Evolutionary conservation across 2,797 vertebrate species (phyloP).

Genomic region (Okamejei kenojei): DNA sequence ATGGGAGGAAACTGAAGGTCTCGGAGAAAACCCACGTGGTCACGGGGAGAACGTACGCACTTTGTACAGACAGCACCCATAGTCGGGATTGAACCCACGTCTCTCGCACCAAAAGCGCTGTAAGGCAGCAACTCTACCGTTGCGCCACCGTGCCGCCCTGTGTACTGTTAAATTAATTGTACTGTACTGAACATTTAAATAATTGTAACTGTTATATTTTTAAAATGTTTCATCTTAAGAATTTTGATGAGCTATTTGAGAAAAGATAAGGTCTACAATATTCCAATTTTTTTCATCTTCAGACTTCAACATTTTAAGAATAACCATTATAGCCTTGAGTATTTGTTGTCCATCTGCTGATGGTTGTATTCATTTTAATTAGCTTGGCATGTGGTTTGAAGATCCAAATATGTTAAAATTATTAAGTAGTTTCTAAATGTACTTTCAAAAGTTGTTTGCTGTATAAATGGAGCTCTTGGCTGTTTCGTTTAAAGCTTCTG

Average conservation of each 20-base stretch:
- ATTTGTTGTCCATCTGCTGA: constrained; percentile 68
- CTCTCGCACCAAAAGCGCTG: too few species aligned
- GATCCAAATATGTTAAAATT: constrained; percentile 65
- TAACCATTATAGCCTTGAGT: constrained; percentile 58
- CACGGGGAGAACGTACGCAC: too few species aligned
- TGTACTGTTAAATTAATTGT: too few species aligned
- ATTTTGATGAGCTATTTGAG: background rate
- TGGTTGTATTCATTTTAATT: constrained; percentile 65
- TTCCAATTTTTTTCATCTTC: constrained; percentile 50
- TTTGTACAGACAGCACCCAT: too few species aligned
- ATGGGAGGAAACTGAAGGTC: too few species aligned
- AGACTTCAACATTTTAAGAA: background rate
- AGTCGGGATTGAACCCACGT: too few species aligned
- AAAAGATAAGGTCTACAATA: constrained; percentile 44
- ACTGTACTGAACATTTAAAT: too few species aligned
- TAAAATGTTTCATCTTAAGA: background rate
- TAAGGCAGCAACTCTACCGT: too few species aligned
- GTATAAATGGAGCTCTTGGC: constrained; percentile 55
- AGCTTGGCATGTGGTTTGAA: constrained; percentile 62
- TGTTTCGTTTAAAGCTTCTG: constrained; percentile 54
- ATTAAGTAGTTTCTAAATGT: constrained; percentile 57
- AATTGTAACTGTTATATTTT: background rate
- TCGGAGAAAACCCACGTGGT: too few species aligned
- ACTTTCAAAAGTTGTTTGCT: constrained; percentile 56
- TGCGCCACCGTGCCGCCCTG: too few species aligned